These are phyloP conservation scores for Thamnaconus septentrionalis DNA, from an alignment of 2,113 vertebrate genomes.

Conservation along the genomic window DNA sequence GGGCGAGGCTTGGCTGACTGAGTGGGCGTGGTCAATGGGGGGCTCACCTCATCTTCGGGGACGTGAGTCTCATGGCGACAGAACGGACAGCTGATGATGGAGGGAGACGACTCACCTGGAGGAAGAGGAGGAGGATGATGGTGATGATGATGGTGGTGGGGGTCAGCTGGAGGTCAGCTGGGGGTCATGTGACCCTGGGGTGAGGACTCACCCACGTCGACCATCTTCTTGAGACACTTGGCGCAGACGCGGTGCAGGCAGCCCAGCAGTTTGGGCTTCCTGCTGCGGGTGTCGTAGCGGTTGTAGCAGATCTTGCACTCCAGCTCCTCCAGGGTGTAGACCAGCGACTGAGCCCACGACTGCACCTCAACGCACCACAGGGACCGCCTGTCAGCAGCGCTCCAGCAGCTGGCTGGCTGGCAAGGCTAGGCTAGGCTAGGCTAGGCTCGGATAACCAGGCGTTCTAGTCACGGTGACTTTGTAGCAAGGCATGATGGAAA, in stretches of 20 bases:
- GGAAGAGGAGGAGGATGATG: background rate
- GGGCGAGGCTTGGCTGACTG: too few species aligned
- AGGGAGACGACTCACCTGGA: constrained; percentile 69
- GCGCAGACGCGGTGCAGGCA: constrained; percentile 84
- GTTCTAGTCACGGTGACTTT: too few species aligned
- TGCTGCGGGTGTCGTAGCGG: constrained; percentile 74
- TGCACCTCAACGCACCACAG: constrained; percentile 41
- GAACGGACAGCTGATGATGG: constrained; percentile 83
- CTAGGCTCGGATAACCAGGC: too few species aligned
- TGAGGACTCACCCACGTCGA: constrained; percentile 67
- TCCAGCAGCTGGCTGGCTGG: too few species aligned
- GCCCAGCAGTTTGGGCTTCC: constrained; percentile 80
- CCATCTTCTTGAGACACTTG: constrained; percentile 83
- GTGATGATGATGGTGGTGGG: too few species aligned
- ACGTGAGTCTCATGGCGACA: constrained; percentile 83
- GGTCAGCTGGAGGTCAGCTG: background rate
- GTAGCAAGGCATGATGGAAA: constrained; percentile 2
- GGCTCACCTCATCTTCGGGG: constrained; percentile 71
- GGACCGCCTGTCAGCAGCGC: background rate
- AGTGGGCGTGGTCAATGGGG: too few species aligned
- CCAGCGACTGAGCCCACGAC: constrained; percentile 57
- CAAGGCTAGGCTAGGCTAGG: too few species aligned
- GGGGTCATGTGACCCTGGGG: background rate
- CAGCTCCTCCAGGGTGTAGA: constrained; percentile 71
- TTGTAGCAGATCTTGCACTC: constrained; percentile 91